These are phyloP conservation scores for Aphodius granarius DNA, from an alignment of 2,888 invertebrate genomes.

Conservation along the genomic window DNA sequence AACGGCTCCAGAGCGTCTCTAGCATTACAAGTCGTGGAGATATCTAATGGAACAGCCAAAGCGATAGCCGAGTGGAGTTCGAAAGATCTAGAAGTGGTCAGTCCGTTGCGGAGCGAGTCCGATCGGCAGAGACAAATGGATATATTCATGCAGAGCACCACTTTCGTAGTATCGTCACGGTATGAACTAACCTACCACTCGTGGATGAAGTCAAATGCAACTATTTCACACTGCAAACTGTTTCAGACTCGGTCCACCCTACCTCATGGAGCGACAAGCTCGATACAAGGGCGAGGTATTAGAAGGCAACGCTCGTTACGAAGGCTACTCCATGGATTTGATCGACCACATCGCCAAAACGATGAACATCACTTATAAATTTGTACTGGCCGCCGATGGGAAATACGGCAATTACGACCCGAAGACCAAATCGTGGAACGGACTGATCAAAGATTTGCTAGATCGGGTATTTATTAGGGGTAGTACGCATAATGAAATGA, in stretches of 20 bases:
- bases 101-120: conserved; percentile 44
- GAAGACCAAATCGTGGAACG: conserved; percentile 75
- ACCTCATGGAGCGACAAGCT: conserved; percentile 61
- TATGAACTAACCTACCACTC: too few species aligned
- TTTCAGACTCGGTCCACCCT: conserved; percentile 70
- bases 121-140: conserved; percentile 53
- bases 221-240: background rate
- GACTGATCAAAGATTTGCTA: conserved; percentile 72
- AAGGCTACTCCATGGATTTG: conserved; percentile 91
- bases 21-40: conserved; percentile 65
- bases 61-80: conserved; percentile 57
- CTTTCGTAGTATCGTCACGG: conserved; percentile 56
- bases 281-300: conserved; percentile 62
- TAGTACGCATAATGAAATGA: background rate
- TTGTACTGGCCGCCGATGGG: conserved; percentile 69
- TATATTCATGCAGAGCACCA: conserved; percentile 57
- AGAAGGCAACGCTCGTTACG: conserved; percentile 76
- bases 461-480: conserved; percentile 62
- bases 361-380: conserved; percentile 63
- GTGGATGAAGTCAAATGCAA: background rate
- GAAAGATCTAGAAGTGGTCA: conserved; percentile 39
- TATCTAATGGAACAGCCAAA: conserved; percentile 61
- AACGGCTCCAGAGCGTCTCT: conserved; percentile 66
- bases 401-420: conserved; percentile 70
- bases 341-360: conserved; percentile 72